A percentile compares a stretch with the other conserved stretches of the same genome.
phyloP scores from a whole-genome alignment of 2,797 vertebrate species.

The Sebastes alutus region DNA sequence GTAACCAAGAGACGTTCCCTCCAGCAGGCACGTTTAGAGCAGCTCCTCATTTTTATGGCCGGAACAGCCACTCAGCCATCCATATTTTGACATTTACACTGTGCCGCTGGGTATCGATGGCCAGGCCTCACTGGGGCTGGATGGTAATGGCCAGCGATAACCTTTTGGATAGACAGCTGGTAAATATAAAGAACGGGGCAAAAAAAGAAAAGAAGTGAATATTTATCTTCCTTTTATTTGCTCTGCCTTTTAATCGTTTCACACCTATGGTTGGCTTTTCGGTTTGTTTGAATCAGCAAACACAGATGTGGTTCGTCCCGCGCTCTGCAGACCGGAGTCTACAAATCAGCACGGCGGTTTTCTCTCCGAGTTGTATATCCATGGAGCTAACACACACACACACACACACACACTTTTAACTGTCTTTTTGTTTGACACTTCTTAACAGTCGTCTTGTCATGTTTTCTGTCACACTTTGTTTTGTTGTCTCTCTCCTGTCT shows the following conservation, averaged over 20 bases:
- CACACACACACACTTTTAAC: background rate
- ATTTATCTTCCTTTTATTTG: conserved; percentile 5
- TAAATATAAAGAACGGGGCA: conserved; percentile 45
- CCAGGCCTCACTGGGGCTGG: conserved; percentile 37
- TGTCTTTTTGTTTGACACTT: background rate
- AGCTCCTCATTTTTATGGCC: conserved; percentile 35
- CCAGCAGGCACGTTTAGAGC: conserved; percentile 15
- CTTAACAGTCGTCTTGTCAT: background rate
- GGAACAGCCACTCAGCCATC: conserved; percentile 33
- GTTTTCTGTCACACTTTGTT: background rate
- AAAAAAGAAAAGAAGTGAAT: background rate
- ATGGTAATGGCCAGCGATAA: conserved; percentile 60
- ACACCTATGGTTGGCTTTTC: background rate
- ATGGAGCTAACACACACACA: background rate
- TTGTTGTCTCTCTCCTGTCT: conserved; percentile 3
- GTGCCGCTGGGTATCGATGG: conserved; percentile 39
- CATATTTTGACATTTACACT: conserved; percentile 71
- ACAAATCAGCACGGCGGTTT: background rate
- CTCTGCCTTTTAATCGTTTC: background rate
- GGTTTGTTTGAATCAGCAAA: background rate
- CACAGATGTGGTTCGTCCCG: background rate
- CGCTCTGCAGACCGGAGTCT: background rate
- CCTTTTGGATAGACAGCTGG: conserved; percentile 59
- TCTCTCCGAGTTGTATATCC: background rate
- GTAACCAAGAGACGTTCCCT: background rate